These are phyloP conservation scores for Gambusia yucatana DNA, from an alignment of 2,797 vertebrate species.

Conservation along the genomic window DNA sequence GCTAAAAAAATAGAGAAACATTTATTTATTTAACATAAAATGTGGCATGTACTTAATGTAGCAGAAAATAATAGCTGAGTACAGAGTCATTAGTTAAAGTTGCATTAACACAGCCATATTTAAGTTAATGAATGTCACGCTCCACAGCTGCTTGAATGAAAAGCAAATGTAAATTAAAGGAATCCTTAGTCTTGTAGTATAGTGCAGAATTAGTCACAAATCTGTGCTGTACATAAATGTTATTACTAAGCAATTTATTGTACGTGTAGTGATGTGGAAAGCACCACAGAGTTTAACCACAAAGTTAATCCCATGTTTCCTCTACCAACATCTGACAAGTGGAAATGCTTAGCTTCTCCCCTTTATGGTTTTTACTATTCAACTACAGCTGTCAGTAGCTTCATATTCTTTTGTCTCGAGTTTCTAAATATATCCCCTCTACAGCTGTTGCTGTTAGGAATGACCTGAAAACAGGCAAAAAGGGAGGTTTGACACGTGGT, in stretches of 20 bases:
- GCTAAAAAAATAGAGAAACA: background rate
- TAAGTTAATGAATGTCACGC: background rate
- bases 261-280: conserved; percentile 23
- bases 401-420: conserved; percentile 41
- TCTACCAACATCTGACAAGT: conserved; percentile 4
- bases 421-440: conserved; percentile 69
- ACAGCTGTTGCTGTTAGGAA: conserved; percentile 68
- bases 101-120: background rate
- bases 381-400: conserved; percentile 28
- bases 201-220: conserved; percentile 29
- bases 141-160: conserved; percentile 4
- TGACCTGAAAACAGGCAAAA: conserved; percentile 70
- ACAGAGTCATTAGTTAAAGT: background rate
- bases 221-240: conserved; percentile 19
- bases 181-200: conserved; percentile 16
- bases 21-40: background rate
- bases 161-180: conserved; percentile 2
- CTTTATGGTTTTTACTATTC: conserved; percentile 22
- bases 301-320: conserved; percentile 22
- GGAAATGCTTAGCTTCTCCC: conserved; percentile 1
- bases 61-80: background rate
- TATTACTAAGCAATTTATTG: conserved; percentile 21
- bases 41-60: background rate
- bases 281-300: conserved; percentile 15
- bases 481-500: conserved; percentile 57